Evolutionary conservation across 1,140 invertebrate species (phyloP).

Genomic region (Melanaphis sacchari): DNA sequence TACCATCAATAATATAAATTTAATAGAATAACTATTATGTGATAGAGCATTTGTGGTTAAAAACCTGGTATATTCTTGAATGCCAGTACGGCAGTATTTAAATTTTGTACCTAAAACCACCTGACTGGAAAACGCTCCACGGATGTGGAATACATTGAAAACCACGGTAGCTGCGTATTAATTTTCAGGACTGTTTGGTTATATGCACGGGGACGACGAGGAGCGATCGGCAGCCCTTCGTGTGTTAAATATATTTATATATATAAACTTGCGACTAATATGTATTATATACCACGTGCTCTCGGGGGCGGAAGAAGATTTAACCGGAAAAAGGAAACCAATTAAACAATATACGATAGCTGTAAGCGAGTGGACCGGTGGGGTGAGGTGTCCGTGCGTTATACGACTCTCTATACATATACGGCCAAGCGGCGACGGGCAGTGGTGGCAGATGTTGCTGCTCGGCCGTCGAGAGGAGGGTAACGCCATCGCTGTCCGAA

Average conservation of each 20-base stretch:
- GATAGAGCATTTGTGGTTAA: too few relatives aligned
- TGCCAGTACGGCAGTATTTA: not conserved
- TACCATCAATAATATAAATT: too few relatives aligned
- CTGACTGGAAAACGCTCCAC: not conserved
- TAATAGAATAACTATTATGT: too few relatives aligned
- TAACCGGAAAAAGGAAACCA: conserved; percentile 51
- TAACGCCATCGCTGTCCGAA: conserved; percentile 19
- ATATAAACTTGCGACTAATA: not conserved
- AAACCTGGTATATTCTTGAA: not conserved
- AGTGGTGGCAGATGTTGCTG: conserved; percentile 15
- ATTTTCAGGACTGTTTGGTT: not conserved
- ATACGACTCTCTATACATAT: not conserved
- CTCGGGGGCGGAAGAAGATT: conserved; percentile 1
- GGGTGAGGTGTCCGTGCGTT: not conserved
- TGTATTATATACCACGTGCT: not conserved
- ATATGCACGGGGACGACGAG: not conserved
- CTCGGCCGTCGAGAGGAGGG: not conserved
- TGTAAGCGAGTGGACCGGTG: not conserved
- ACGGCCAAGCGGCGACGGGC: not conserved
- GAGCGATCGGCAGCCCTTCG: not conserved
- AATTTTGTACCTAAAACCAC: not conserved
- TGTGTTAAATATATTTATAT: not conserved
- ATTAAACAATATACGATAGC: conserved; percentile 38
- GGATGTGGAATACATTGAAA: not conserved
- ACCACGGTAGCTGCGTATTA: not conserved